A percentile compares a stretch with the other conserved stretches of the same genome.
Conservation (phyloP, 2,797 vertebrate species). For the Sebastes vulpes region DNA sequence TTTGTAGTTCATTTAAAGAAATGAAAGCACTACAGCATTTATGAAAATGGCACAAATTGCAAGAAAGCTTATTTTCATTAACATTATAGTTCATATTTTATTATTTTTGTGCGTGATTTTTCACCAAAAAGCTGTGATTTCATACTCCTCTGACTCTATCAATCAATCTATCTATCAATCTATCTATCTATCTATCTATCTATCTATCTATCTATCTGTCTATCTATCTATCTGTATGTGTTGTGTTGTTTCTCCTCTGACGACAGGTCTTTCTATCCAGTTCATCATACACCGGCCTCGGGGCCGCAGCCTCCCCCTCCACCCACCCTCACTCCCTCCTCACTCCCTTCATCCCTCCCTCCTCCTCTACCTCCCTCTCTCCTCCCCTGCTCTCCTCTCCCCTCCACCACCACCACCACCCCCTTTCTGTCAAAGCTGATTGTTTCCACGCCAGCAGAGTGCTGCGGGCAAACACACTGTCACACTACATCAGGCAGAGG, state of each 20-base stretch:
- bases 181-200: conserved; percentile 51
- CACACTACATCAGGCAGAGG: conserved; percentile 85
- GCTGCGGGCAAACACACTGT: conserved; percentile 85
- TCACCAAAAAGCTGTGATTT: neutral
- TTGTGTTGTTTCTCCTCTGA: conserved; percentile 68
- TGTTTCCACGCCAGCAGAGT: conserved; percentile 87
- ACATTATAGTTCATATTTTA: neutral
- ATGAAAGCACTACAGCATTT: neutral
- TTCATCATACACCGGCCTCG: conserved; percentile 82
- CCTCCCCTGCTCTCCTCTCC: conserved; percentile 23
- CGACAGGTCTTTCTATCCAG: conserved; percentile 83
- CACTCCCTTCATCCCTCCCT: conserved; percentile 26
- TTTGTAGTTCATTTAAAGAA: neutral
- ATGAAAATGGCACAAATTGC: neutral
- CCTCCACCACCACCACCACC: conserved; percentile 59
- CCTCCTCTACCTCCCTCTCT: conserved; percentile 45
- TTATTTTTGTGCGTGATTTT: neutral
- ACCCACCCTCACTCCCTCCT: conserved; percentile 10
- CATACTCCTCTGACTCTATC: conserved; percentile 18
- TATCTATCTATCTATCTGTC: conserved; percentile 64
- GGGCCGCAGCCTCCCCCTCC: conserved; percentile 63
- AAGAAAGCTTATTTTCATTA: neutral
- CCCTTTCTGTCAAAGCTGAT: conserved; percentile 88
- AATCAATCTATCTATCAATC: conserved; percentile 46
- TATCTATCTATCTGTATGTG: conserved; percentile 41